A percentile compares a stretch with the other conserved stretches of the same genome.
Evolutionary conservation across 37 sponge, comb jelly and placozoan genomes (phyloP).

Genomic region (Halichondria panicea): DNA sequence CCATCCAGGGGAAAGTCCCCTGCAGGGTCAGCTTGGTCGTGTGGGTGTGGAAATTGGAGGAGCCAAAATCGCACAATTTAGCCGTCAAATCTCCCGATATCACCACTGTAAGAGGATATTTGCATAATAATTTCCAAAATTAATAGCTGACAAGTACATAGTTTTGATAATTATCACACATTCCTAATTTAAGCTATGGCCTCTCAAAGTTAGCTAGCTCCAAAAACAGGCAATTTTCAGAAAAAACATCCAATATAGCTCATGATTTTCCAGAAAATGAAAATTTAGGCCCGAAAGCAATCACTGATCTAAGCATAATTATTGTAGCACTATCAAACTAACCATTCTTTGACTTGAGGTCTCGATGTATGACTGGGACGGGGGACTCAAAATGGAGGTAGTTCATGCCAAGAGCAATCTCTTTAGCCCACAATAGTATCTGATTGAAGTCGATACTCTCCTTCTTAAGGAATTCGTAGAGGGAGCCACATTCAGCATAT

Average conservation of each 20-base stretch:
- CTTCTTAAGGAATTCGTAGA: slow-evolving; percentile 73
- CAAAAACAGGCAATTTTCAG: too few relatives aligned
- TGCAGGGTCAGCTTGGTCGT: slow-evolving; percentile 84
- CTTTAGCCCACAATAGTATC: slow-evolving; percentile 83
- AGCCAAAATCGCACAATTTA: slow-evolving; percentile 93
- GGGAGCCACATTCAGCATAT: slow-evolving; percentile 77
- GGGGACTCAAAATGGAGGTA: slow-evolving; percentile 93
- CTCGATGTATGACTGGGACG: slow-evolving; percentile 84
- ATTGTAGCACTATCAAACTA: too few relatives aligned
- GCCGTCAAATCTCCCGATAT: slow-evolving; percentile 69
- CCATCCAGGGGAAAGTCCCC: slow-evolving; percentile 96
- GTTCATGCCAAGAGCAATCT: slow-evolving; percentile 89
- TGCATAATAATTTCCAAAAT: not conserved
- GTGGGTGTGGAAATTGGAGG: slow-evolving; percentile 81
- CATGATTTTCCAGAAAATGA: too few relatives aligned
- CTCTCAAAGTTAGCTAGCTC: too few relatives aligned
- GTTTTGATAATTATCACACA: too few relatives aligned
- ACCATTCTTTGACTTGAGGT: slow-evolving; percentile 94
- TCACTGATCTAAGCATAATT: too few relatives aligned
- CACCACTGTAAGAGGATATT: slow-evolving; percentile 58
- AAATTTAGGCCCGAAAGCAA: too few relatives aligned
- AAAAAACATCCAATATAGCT: too few relatives aligned
- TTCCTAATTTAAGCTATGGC: too few relatives aligned
- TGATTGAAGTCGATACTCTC: slow-evolving; percentile 60
- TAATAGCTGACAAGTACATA: not conserved